Base-by-base conservation (phyloP, 2,888 invertebrate genomes). In the Drosophila meridionalis region DNA sequence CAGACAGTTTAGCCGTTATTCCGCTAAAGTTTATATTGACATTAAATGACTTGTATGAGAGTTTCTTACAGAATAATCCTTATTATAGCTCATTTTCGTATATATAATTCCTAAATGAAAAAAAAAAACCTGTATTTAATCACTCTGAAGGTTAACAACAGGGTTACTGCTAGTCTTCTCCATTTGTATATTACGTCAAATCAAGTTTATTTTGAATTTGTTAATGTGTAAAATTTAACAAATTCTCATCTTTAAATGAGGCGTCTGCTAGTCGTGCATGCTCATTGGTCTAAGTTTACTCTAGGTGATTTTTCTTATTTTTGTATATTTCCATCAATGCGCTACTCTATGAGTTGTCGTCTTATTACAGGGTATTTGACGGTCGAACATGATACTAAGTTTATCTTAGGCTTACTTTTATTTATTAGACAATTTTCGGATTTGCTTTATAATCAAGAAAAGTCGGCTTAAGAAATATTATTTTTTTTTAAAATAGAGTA, bases 1-100 rank as follows among this genome's bases (percentile, higher is more conserved):
- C 8, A 57, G 57, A 4, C 20, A 11, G 0, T 26, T 52, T 68
- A 52, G 65, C 68, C 14, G 12, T 50, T 62, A 55, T 62, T 2
- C 8, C 8, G 32, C 6, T 9, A 32, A 8, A 34, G 20, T 5
- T 11, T 1, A 6, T 9, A 20, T 12, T 52, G 30, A 6, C 52
- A 20, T 5, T 9, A 32, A 32, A 30, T 12, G 5, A 28, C 3
- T 47, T 12, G 1, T 8, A 8, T 43, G 1, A 0, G 8, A 3
- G 8, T 43, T 43, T 26, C 4, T 26, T 45, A 5, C 1, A 12
- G 12, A 43, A 9, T 20, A 26, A 3, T 0, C 43, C 4, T 12
- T 1, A 6, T 45, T 45, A 20, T 45, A 20, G 20, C 20, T 20
- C 20, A 20, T 20, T 20, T 20, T 20, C 20, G 20, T 20, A 20